Conservation (phyloP, 2,113 vertebrate species). For the Rhabdornis inornatus region DNA sequence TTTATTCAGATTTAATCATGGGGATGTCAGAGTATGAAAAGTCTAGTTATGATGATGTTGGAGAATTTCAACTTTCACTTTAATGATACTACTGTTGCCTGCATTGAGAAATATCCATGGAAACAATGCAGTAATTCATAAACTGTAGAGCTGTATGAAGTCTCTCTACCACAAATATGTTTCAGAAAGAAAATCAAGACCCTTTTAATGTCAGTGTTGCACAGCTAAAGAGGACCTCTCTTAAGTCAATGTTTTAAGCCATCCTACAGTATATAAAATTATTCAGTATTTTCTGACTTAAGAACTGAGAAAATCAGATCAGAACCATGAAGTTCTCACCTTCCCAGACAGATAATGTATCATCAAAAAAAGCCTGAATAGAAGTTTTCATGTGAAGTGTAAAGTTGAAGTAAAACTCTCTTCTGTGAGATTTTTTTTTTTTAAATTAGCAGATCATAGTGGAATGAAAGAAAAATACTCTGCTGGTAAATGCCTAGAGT, state of each 20-base stretch:
- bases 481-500: background rate
- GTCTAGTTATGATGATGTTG: background rate
- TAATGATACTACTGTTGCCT: background rate
- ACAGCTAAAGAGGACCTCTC: background rate
- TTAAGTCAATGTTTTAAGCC: background rate
- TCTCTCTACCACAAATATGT: background rate
- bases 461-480: background rate
- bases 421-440: background rate
- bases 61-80: background rate
- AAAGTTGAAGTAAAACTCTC: background rate
- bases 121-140: conserved; percentile 44
- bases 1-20: background rate
- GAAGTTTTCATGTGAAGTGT: background rate
- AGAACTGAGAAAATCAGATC: background rate
- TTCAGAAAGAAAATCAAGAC: conserved; percentile 21
- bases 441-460: background rate
- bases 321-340: background rate
- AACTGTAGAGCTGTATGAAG: background rate
- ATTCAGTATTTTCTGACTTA: conserved; percentile 9
- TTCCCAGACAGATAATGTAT: background rate
- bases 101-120: conserved; percentile 36
- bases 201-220: background rate
- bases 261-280: background rate
- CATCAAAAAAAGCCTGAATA: background rate
- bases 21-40: background rate